A percentile compares a stretch with the other conserved stretches of the same genome.
These are phyloP conservation scores for Pimephales promelas DNA, from an alignment of 2,113 vertebrate species.

Conservation along the genomic window DNA sequence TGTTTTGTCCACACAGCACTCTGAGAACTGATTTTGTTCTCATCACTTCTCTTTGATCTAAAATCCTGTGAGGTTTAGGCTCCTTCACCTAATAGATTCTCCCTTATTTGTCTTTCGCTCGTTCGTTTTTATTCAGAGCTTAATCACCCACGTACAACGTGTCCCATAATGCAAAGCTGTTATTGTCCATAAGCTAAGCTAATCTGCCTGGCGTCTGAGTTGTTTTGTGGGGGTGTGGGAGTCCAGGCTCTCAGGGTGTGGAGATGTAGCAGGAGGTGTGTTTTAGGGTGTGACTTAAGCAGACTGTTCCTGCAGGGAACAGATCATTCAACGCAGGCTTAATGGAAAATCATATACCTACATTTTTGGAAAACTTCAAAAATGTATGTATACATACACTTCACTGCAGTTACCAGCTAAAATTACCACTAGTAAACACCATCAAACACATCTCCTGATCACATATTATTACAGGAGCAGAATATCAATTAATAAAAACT, in stretches of 20 bases:
- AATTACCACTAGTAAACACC: neutral
- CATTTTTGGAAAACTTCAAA: neutral
- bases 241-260: constrained; percentile 14
- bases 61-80: constrained; percentile 15
- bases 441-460: neutral
- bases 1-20: constrained; percentile 7
- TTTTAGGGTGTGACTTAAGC: neutral
- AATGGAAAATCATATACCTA: neutral
- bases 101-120: constrained; percentile 18
- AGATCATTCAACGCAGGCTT: neutral
- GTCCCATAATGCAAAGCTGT: constrained; percentile 13
- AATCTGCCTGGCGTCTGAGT: constrained; percentile 39
- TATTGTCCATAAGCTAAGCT: constrained; percentile 29
- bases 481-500: too few relatives aligned
- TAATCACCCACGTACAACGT: neutral
- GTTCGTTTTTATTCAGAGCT: constrained; percentile 12
- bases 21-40: constrained; percentile 13
- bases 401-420: neutral
- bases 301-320: neutral
- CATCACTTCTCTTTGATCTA: constrained; percentile 25
- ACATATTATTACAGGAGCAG: neutral
- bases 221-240: constrained; percentile 12
- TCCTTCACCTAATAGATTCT: constrained; percentile 6
- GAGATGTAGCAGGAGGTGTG: neutral
- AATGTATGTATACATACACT: neutral